Evolutionary conservation across 1,140 invertebrate species (phyloP), one percentile per base, ranked within the genome.

Genomic region (Leptestheria dahalacensis): DNA sequence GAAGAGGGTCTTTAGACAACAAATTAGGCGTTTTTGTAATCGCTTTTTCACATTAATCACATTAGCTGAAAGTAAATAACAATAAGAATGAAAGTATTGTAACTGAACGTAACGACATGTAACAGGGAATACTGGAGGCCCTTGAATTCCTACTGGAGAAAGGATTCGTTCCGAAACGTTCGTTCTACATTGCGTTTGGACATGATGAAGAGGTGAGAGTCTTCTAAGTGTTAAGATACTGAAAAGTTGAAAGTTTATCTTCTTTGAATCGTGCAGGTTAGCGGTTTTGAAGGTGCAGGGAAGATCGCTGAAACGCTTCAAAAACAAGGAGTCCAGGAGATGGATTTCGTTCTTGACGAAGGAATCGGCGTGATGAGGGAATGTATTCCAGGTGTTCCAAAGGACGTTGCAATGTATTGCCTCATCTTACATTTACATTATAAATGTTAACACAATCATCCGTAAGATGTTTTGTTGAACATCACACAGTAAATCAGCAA

Each of bases 131-230:
- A 54, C 65, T 80, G 54, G 77, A 78, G 70, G 75, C 77, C 21
- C 59, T 79, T 15, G 75, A 80, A 62, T 74, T 69, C 62, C 61
- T 74, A 48, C 51, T 79, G 29, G 63, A 69, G 54, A 68, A 67
- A 59, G 72, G 71, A 2, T 69, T 70, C 56, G 64, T 66, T 61
- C 76, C 77, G 3, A 59, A 68, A 46, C 66, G 79, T 63, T 69
- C 73, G 46, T 76, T 80, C 65, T 79, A 75, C 64, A 65, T 80
- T 24, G 77, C 73, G n/a, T 79, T 79, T 70, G 79, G 79, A 3
- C 79, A 80, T 67, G 79, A 81, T 69, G 79, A 80, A 69, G 79
- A 80, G 69, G 78, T 79, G 66, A n/a, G n/a, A n/a, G n/a, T n/a
- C n/a, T n/a, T n/a, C n/a, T n/a, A n/a, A n/a, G n/a, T n/a, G n/a